These are phyloP conservation scores for Falco peregrinus DNA, from an alignment of 2,797 vertebrate species.

Conservation along the genomic window DNA sequence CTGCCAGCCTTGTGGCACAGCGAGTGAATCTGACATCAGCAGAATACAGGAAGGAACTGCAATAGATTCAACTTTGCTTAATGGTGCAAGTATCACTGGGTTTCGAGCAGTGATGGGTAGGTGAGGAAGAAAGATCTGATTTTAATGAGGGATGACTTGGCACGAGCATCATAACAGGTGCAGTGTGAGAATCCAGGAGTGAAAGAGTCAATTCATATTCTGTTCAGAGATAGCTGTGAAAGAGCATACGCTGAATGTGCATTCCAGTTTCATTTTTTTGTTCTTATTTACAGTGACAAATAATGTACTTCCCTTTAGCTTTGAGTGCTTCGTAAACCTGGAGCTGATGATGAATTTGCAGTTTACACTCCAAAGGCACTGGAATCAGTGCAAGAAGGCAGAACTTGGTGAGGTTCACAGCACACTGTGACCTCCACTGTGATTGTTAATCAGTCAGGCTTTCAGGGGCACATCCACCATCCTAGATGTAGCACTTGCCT, in stretches of 20 bases:
- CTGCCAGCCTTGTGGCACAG: not conserved
- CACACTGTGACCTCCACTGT: not conserved
- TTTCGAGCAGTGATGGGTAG: not conserved
- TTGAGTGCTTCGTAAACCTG: slow-evolving; percentile 32
- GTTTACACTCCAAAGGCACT: slow-evolving; percentile 16
- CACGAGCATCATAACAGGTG: not conserved
- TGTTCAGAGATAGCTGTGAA: slow-evolving; percentile 2
- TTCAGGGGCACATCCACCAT: slow-evolving; percentile 15
- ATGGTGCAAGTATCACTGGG: not conserved
- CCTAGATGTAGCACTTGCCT: not conserved
- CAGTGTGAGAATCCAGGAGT: not conserved
- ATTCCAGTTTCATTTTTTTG: not conserved
- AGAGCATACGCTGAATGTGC: slow-evolving; percentile 10
- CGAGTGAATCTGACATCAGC: not conserved
- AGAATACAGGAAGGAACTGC: not conserved
- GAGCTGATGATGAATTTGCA: slow-evolving; percentile 27
- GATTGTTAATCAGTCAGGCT: slow-evolving; percentile 44
- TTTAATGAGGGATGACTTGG: slow-evolving; percentile 38
- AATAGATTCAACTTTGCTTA: slow-evolving; percentile 25
- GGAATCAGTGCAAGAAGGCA: slow-evolving; percentile 22
- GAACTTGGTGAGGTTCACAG: not conserved
- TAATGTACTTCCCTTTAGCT: slow-evolving; percentile 31
- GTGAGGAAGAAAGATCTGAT: slow-evolving; percentile 11
- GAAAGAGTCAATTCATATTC: slow-evolving; percentile 22
- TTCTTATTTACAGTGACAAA: slow-evolving; percentile 55